A percentile compares a stretch with the other conserved stretches of the same genome.
phyloP scores from a whole-genome alignment of 2,113 vertebrate species.

The Amia ocellicauda region DNA sequence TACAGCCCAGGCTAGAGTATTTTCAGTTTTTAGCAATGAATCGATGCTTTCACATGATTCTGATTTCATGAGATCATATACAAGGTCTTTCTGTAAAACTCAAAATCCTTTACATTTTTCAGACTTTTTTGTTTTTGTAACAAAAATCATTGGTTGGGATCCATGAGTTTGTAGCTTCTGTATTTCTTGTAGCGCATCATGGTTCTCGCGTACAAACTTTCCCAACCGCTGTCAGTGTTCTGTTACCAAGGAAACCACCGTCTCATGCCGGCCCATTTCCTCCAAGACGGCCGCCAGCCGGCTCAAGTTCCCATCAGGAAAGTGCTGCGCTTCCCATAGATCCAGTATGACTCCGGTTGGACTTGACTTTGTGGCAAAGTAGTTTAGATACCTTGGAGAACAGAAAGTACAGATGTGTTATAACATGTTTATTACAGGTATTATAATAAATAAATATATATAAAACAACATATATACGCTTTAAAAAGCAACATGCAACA shows the following conservation, averaged over 20 bases:
- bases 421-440: too few species aligned
- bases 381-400: constrained; percentile 84
- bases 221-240: constrained; percentile 71
- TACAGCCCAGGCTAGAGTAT: constrained; percentile 79
- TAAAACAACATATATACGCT: too few species aligned
- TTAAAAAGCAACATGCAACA: too few species aligned
- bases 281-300: constrained; percentile 86
- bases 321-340: constrained; percentile 95
- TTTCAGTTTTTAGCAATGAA: constrained; percentile 66
- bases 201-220: constrained; percentile 35
- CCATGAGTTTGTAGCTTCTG: constrained; percentile 11
- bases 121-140: constrained; percentile 37
- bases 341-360: constrained; percentile 92
- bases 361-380: constrained; percentile 93
- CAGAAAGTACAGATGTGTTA: too few species aligned
- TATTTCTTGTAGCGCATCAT: constrained; percentile 32
- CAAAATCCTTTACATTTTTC: constrained; percentile 24
- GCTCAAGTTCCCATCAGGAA: constrained; percentile 89
- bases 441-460: too few species aligned
- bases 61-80: constrained; percentile 58
- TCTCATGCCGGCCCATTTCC: constrained; percentile 91
- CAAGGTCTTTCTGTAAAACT: constrained; percentile 17
- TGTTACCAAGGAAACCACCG: constrained; percentile 72
- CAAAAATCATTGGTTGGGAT: constrained; percentile 52
- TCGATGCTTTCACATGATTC: constrained; percentile 39